These are phyloP conservation scores for Capitulum mitella DNA, from an alignment of 2,888 invertebrate genomes.

Conservation along the genomic window DNA sequence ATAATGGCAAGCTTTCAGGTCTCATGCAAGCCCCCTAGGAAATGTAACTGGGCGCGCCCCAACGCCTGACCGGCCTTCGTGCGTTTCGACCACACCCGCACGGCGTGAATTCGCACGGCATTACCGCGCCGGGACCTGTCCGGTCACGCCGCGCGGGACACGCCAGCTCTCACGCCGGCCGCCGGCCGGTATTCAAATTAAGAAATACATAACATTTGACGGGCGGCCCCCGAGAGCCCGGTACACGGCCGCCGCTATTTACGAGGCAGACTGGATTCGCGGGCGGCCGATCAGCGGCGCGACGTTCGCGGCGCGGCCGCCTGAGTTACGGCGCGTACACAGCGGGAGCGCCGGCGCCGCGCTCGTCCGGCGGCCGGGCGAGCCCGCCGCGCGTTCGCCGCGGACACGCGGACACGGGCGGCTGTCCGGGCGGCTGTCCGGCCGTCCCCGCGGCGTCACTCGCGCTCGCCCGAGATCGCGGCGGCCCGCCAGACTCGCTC, in stretches of 20 bases:
- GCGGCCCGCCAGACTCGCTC: too few species aligned
- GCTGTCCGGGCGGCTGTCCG: too few species aligned
- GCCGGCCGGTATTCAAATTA: background rate
- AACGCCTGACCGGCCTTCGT: too few species aligned
- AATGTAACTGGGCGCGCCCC: too few species aligned
- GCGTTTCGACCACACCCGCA: too few species aligned
- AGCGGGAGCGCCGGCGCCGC: background rate
- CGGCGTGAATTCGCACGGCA: too few species aligned
- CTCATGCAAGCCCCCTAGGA: too few species aligned
- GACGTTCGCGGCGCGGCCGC: background rate
- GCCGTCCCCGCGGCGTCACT: too few species aligned
- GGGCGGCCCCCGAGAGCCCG: background rate
- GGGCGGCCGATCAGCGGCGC: background rate
- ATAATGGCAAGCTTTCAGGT: too few species aligned
- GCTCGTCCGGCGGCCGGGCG: too few species aligned
- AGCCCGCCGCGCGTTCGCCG: background rate
- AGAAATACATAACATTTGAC: background rate
- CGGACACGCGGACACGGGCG: background rate
- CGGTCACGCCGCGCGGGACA: background rate
- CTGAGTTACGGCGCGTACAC: background rate
- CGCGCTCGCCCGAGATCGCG: too few species aligned
- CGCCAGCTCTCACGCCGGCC: background rate
- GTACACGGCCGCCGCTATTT: background rate
- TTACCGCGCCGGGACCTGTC: too few species aligned
- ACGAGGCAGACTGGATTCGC: background rate